Evolutionary conservation across 2,113 vertebrate species (phyloP).

Genomic region (Neodontobutis hainanensis): DNA sequence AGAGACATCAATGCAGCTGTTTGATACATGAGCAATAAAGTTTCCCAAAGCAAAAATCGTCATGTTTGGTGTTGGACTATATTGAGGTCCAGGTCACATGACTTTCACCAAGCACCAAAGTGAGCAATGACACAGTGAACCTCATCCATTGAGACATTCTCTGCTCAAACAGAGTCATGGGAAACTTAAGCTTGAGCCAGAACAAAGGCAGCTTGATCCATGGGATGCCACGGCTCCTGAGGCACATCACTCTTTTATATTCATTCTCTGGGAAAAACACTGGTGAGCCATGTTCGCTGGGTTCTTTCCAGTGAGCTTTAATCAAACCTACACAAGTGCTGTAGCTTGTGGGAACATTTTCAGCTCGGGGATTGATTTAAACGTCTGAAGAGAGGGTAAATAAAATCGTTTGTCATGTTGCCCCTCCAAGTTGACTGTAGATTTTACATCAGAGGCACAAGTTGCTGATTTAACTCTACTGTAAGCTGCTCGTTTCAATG

Average conservation of each 20-base stretch:
- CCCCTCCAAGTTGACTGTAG: conserved; percentile 35
- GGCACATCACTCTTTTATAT: conserved; percentile 64
- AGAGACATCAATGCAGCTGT: too few species aligned
- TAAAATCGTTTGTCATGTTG: conserved; percentile 73
- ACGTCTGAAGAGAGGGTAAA: conserved; percentile 72
- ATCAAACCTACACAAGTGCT: conserved; percentile 66
- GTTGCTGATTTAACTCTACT: conserved; percentile 64
- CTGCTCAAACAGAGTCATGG: conserved; percentile 75
- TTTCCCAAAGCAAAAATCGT: conserved; percentile 1
- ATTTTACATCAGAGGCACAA: conserved; percentile 61
- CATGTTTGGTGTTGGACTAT: conserved; percentile 25
- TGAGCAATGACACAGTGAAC: conserved; percentile 63
- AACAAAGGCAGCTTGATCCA: conserved; percentile 78
- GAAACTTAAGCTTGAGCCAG: conserved; percentile 70
- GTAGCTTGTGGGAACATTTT: conserved; percentile 68
- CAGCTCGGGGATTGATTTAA: conserved; percentile 71
- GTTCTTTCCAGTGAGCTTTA: conserved; percentile 64
- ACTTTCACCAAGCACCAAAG: conserved; percentile 57
- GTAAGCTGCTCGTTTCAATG: conserved; percentile 47
- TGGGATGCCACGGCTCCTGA: conserved; percentile 71
- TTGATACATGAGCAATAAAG: background rate
- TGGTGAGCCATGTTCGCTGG: conserved; percentile 66
- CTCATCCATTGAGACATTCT: conserved; percentile 68
- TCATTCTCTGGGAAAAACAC: conserved; percentile 62
- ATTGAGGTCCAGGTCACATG: conserved; percentile 58